Conservation (phyloP, 2,797 vertebrate species). For the Coracias cyanogaster region DNA sequence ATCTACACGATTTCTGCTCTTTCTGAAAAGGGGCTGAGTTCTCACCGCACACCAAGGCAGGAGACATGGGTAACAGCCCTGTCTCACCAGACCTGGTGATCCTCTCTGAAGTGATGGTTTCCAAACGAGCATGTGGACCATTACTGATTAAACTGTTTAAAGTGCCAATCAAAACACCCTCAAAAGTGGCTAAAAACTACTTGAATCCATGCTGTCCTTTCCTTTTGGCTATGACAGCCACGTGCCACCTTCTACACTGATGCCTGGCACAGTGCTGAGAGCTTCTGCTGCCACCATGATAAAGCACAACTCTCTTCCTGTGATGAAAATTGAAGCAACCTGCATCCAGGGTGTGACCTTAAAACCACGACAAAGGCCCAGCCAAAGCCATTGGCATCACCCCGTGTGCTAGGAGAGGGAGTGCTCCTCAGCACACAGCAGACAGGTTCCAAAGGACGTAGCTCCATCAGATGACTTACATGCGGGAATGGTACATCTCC, state of each 20-base stretch:
- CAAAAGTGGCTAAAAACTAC: background rate
- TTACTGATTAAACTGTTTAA: background rate
- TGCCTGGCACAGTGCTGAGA: background rate
- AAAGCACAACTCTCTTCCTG: background rate
- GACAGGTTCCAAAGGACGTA: background rate
- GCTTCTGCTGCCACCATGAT: background rate
- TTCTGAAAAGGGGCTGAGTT: background rate
- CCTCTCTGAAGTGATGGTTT: background rate
- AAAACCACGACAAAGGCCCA: background rate
- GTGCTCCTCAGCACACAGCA: background rate
- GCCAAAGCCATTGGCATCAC: background rate
- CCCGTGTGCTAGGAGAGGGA: background rate
- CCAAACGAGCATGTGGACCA: background rate
- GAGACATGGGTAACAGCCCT: background rate
- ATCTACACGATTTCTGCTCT: background rate
- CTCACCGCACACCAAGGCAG: background rate
- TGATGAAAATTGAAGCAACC: background rate
- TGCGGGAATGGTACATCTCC: too few relatives aligned
- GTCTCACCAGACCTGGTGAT: background rate
- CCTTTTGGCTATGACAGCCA: background rate
- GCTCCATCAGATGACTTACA: fast-evolving
- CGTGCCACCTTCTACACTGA: background rate
- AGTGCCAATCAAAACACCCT: background rate
- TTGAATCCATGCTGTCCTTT: background rate
- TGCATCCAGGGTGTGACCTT: background rate